Evolutionary conservation across 2,888 invertebrate species (phyloP).

Genomic region (Carcina quercana): DNA sequence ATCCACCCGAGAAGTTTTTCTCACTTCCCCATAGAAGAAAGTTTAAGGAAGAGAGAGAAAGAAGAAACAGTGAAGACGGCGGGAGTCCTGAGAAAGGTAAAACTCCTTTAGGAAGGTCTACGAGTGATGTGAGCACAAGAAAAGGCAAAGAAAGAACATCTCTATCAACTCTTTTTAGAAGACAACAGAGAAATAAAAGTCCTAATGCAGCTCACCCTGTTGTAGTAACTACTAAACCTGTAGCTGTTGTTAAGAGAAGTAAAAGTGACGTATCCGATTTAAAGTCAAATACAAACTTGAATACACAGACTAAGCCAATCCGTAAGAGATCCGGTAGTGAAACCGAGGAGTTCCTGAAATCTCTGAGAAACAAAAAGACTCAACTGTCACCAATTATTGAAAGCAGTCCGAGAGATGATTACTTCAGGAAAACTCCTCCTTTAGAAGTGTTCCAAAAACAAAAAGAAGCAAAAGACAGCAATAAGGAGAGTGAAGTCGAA

Average conservation of each 20-base stretch:
- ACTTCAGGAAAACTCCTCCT: conserved; percentile 70
- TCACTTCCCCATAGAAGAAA: conserved; percentile 79
- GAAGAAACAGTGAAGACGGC: conserved; percentile 74
- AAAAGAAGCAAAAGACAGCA: conserved; percentile 38
- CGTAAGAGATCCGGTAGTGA: conserved; percentile 77
- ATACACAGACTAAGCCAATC: conserved; percentile 55
- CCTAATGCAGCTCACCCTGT: conserved; percentile 68
- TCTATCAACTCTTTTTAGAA: conserved; percentile 79
- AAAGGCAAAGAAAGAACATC: conserved; percentile 74
- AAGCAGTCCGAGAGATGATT: conserved; percentile 81
- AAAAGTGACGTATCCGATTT: conserved; percentile 80
- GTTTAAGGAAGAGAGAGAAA: conserved; percentile 51
- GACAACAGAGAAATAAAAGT: conserved; percentile 69
- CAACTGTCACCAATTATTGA: conserved; percentile 88
- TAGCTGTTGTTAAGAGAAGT: conserved; percentile 68
- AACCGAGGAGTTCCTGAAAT: conserved; percentile 74
- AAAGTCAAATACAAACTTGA: conserved; percentile 65
- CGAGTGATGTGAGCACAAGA: conserved; percentile 70
- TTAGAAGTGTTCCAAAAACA: conserved; percentile 54
- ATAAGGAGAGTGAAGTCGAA: conserved; percentile 38
- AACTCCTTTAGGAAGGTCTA: conserved; percentile 67
- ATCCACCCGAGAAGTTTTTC: conserved; percentile 78
- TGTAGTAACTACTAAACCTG: conserved; percentile 58
- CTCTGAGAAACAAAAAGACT: conserved; percentile 74
- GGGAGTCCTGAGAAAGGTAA: conserved; percentile 42